A percentile compares a stretch with the other conserved stretches of the same genome.
These are phyloP conservation scores for Trissolcus basalis DNA, from an alignment of 1,140 invertebrate genomes.

Conservation along the genomic window DNA sequence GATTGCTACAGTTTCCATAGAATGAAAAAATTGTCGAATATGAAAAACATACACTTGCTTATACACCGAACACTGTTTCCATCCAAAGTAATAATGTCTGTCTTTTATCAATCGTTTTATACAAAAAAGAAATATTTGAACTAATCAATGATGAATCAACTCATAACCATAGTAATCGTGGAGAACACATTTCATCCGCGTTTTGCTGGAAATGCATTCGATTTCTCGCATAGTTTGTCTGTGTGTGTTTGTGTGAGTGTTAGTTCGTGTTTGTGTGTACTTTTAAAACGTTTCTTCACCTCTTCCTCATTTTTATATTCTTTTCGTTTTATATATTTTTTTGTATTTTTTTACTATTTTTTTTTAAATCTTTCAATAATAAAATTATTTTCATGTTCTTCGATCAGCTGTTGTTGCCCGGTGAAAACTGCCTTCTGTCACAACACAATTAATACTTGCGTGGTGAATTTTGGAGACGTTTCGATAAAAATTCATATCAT, in stretches of 20 bases:
- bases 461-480: slow-evolving; percentile 68
- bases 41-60: slow-evolving; percentile 56
- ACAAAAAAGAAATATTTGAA: too few species aligned
- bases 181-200: slow-evolving; percentile 47
- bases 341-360: slow-evolving; percentile 47
- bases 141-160: neutral
- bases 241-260: slow-evolving; percentile 2
- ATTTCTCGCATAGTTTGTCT: slow-evolving; percentile 22
- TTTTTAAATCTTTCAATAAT: slow-evolving; percentile 66
- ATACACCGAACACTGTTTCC: slow-evolving; percentile 52
- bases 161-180: slow-evolving; percentile 52
- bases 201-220: slow-evolving; percentile 48
- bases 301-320: slow-evolving; percentile 21
- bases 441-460: slow-evolving; percentile 76
- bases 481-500: slow-evolving; percentile 55
- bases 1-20: slow-evolving; percentile 61
- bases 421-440: slow-evolving; percentile 77
- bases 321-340: slow-evolving; percentile 59
- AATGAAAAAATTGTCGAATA: slow-evolving; percentile 54
- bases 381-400: slow-evolving; percentile 74
- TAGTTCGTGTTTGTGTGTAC: slow-evolving; percentile 38
- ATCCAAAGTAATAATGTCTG: slow-evolving; percentile 9
- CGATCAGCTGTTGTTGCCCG: slow-evolving; percentile 76
- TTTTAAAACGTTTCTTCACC: slow-evolving; percentile 59
- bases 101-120: neutral